phyloP scores from a whole-genome alignment of 2,113 vertebrate genomes.

The Anolis sagrei region DNA sequence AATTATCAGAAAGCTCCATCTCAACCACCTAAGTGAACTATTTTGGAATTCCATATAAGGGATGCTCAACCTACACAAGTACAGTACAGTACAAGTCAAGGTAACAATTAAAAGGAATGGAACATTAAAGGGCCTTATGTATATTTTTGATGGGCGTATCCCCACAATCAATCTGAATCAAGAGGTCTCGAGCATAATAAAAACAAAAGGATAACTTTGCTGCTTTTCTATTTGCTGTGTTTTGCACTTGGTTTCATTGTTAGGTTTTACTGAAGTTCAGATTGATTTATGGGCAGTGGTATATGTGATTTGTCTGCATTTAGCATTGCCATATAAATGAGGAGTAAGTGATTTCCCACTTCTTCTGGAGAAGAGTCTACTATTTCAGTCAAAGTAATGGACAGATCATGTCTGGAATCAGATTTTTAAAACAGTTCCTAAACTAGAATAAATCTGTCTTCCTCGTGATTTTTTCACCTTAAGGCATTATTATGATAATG shows the following conservation, averaged over 20 bases:
- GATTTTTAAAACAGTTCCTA: neutral
- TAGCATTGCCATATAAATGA: neutral
- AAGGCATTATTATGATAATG: neutral
- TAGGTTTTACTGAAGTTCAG: neutral
- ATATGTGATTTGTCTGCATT: neutral
- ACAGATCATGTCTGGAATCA: neutral
- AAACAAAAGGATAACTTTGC: neutral
- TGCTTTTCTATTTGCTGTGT: neutral
- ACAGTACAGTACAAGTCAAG: neutral
- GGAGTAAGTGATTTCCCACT: neutral
- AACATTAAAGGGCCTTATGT: neutral
- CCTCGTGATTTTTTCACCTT: neutral
- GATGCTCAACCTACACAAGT: too few relatives aligned
- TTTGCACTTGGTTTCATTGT: neutral
- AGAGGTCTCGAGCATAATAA: neutral
- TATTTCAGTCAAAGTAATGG: neutral
- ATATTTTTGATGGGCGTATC: neutral
- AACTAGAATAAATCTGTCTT: neutral
- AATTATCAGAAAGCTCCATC: too few relatives aligned
- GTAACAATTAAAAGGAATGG: neutral
- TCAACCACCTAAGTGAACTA: too few relatives aligned
- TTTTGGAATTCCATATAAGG: too few relatives aligned
- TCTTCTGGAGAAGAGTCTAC: neutral
- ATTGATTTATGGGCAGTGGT: neutral
- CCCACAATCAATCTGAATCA: neutral